Conservation (phyloP, 2,797 vertebrate genomes). For the Cyprinodon diabolis region DNA sequence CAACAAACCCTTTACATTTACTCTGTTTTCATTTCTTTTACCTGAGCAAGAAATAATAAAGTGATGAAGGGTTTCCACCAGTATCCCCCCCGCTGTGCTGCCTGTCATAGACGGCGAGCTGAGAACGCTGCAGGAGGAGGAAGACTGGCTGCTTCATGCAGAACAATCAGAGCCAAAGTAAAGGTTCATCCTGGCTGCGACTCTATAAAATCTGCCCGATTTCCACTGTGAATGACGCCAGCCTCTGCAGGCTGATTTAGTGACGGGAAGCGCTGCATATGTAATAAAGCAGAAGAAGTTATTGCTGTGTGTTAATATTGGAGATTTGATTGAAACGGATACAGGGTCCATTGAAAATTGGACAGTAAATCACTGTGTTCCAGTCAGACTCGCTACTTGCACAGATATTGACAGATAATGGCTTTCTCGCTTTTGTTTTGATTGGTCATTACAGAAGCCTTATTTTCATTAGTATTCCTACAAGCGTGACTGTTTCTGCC, state of each 20-base stretch:
- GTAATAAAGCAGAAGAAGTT: slow-evolving; percentile 76
- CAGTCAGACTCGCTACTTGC: slow-evolving; percentile 46
- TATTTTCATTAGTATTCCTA: slow-evolving; percentile 69
- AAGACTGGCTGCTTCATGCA: slow-evolving; percentile 23
- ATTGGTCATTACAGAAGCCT: slow-evolving; percentile 71
- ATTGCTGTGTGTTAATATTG: slow-evolving; percentile 76
- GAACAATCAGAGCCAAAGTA: slow-evolving; percentile 57
- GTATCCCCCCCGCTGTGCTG: no score
- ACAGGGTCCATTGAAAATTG: slow-evolving; percentile 68
- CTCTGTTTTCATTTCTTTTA: no score
- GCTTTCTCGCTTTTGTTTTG: slow-evolving; percentile 57
- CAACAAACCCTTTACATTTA: no score
- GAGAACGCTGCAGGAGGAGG: background rate
- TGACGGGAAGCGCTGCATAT: slow-evolving; percentile 59
- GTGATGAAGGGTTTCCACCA: no score
- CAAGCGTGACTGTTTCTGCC: slow-evolving; percentile 47
- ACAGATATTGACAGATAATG: slow-evolving; percentile 72
- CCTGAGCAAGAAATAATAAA: no score
- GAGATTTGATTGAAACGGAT: slow-evolving; percentile 78
- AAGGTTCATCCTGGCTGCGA: slow-evolving; percentile 65
- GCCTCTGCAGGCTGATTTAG: slow-evolving; percentile 71
- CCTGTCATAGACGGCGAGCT: no score
- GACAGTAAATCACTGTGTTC: slow-evolving; percentile 74
- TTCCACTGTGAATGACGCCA: slow-evolving; percentile 64
- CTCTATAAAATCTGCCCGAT: slow-evolving; percentile 72